Percentiles rank a stretch among this genome's conserved stretches.
Evolutionary conservation across 1,140 invertebrate species (phyloP).

Genomic region (Hylaeus volcanicus): DNA sequence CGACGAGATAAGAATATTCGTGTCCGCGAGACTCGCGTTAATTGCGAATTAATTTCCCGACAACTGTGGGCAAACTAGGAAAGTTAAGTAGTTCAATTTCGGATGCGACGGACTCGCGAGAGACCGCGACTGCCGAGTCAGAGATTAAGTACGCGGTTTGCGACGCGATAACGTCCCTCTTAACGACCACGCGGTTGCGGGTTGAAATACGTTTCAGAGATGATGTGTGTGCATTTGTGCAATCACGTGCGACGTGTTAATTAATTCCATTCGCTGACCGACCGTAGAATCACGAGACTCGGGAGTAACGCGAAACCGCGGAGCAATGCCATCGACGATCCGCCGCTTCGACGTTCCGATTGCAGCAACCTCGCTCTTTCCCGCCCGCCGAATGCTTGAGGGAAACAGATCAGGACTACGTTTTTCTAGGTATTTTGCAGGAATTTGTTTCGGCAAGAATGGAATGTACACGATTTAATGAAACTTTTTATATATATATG

Average conservation of each 20-base stretch:
- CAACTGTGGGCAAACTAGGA: no score
- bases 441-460: no score
- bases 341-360: background rate
- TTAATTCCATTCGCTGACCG: background rate
- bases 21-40: no score
- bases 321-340: background rate
- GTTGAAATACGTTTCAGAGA: background rate
- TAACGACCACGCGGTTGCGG: background rate
- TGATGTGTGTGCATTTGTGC: background rate
- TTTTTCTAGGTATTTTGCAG: no score
- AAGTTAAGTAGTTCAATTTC: no score
- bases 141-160: background rate
- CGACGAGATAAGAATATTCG: no score
- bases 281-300: background rate
- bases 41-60: no score
- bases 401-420: no score
- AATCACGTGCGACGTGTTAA: background rate
- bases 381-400: background rate
- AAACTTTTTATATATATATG: no score
- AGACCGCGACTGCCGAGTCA: background rate
- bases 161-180: background rate
- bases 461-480: no score
- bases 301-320: background rate
- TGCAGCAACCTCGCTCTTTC: background rate
- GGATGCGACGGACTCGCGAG: no score